Base-by-base conservation (phyloP, 2,797 vertebrate species). In the Cichlasoma orientale region DNA sequence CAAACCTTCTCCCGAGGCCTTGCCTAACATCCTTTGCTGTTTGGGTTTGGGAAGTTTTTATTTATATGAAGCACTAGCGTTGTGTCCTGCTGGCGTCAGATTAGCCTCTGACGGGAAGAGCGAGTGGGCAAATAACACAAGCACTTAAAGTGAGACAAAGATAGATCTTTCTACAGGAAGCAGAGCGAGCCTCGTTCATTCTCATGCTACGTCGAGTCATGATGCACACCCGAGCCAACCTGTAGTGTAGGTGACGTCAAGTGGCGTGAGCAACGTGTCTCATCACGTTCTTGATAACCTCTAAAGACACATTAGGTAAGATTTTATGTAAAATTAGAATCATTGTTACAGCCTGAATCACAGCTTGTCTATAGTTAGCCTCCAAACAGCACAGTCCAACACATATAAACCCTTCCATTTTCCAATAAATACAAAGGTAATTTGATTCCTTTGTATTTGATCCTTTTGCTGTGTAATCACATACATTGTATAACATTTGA, bases 31-130 rank as follows among this genome's bases (percentile, higher is more conserved):
- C 87, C 86, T 79, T 53, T 7, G 53, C 72, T 94, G 91, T 94
- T 93, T 93, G 81, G 88, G 73, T 90, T 90, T 16, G 14, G 58
- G 56, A 79, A 47, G 10, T 70, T 83, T 84, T 78, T 92, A 88
- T 93, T 94, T 93, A 93, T 84, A 72, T 1, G 3, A 82, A 71
- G 69, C 82, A 27, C 53, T 47, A 29, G 53, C 79, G 90, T 85
- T 83, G 84, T 80, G 77, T 89, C 84, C 76, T 38, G 68, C 85
- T 53, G 88, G 71, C 85, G 82, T 90, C 92, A 91, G 73, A 81
- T 74, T 56, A 55, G 54, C 56, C 57, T 78, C 79, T 82, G 75
- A 78, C 29, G 61, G 83, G 77, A 82, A 88, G 66, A 74, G 57
- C 10, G 6, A 4, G 29, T 1, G 55, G 80, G 78, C 79, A 84